A percentile compares a stretch with the other conserved stretches of the same genome.
phyloP scores from a whole-genome alignment of 1,140 invertebrate genomes.

The Zaprionus lachaisei region DNA sequence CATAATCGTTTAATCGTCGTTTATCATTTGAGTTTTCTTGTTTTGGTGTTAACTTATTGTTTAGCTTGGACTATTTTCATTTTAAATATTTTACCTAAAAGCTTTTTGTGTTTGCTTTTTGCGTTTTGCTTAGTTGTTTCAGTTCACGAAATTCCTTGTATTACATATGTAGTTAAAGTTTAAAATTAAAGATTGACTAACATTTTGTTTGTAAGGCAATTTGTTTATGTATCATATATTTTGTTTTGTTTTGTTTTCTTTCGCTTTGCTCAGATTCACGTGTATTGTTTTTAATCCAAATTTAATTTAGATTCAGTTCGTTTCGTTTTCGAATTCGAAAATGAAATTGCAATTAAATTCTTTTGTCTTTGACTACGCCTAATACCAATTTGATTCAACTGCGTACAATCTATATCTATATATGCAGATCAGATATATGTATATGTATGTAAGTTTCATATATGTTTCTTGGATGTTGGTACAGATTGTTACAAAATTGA shows the following conservation, averaged over 20 bases:
- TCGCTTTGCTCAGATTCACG: slow-evolving; percentile 62
- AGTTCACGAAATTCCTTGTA: slow-evolving; percentile 54
- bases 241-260: slow-evolving; percentile 28
- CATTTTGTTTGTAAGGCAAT: slow-evolving; percentile 83
- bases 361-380: slow-evolving; percentile 39
- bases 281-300: slow-evolving; percentile 79
- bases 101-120: slow-evolving; percentile 35
- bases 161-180: slow-evolving; percentile 47
- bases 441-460: slow-evolving; percentile 28
- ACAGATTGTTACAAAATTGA: slow-evolving; percentile 1
- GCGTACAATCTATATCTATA: slow-evolving; percentile 40
- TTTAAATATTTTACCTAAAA: slow-evolving; percentile 51
- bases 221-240: slow-evolving; percentile 53
- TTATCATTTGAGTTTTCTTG: background rate
- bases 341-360: slow-evolving; percentile 59
- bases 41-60: slow-evolving; percentile 34
- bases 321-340: slow-evolving; percentile 64
- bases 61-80: slow-evolving; percentile 48
- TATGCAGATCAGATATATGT: slow-evolving; percentile 30
- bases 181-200: slow-evolving; percentile 81
- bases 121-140: slow-evolving; percentile 51
- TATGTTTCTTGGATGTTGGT: background rate
- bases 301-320: slow-evolving; percentile 81
- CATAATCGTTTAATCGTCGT: slow-evolving; percentile 9
- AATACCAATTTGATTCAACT: slow-evolving; percentile 40